phyloP scores from a whole-genome alignment of 2,797 vertebrate genomes.

The Caiman crocodilus region DNA sequence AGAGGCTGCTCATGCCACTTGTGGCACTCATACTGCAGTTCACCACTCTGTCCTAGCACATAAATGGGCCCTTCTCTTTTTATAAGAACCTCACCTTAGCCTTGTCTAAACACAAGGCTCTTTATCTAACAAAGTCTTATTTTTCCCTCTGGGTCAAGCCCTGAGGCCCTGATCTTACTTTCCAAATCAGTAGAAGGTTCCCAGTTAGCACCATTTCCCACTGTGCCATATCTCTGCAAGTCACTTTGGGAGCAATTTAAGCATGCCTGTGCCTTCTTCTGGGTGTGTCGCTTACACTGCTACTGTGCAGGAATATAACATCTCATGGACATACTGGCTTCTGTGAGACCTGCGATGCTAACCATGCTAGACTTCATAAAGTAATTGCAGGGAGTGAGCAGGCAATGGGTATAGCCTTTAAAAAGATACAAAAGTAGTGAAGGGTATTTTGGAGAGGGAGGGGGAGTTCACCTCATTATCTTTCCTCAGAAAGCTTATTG shows the following conservation, averaged over 20 bases:
- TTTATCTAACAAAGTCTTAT: too few species aligned
- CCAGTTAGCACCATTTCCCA: not conserved
- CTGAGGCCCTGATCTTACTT: not conserved
- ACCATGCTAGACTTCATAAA: not conserved
- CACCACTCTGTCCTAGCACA: too few species aligned
- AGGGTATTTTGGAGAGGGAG: not conserved
- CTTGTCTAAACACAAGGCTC: too few species aligned
- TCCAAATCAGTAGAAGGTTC: not conserved
- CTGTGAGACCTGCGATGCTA: not conserved
- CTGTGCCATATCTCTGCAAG: not conserved
- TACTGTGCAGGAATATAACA: not conserved
- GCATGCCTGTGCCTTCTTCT: not conserved
- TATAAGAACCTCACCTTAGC: too few species aligned
- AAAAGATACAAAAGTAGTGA: not conserved
- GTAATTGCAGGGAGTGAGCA: not conserved
- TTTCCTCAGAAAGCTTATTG: conserved; percentile 4
- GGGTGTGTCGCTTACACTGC: not conserved
- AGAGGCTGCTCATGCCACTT: too few species aligned
- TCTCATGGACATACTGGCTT: not conserved
- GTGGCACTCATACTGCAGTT: too few species aligned
- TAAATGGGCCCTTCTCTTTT: too few species aligned
- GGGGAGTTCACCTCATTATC: not conserved
- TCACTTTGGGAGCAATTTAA: not conserved
- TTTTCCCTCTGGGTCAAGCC: not conserved
- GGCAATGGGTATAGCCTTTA: not conserved